Evolutionary conservation across 2,113 vertebrate genomes (phyloP), one percentile per base, ranked within the genome.

Genomic region (Pongo abelii): DNA sequence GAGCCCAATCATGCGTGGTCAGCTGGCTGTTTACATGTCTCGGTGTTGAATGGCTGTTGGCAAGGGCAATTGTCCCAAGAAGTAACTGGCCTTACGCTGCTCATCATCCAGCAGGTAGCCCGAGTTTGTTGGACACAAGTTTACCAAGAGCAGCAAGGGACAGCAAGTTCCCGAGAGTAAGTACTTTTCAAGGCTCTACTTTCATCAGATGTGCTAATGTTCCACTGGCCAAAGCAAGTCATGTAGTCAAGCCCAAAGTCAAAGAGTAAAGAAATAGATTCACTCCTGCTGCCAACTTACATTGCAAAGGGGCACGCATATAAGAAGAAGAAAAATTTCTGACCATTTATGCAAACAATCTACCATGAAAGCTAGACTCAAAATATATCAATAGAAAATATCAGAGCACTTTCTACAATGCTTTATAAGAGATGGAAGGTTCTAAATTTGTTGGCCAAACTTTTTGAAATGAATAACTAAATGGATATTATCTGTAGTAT

Each of bases 241-340:
- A 43, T 12, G 20, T 38, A 38, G 3, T 46, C 57, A 94, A 59
- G 59, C 57, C 23, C 69, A 78, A 92, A 85, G 55, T 89, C 38
- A 89, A 85, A 9, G 11, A 11, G 38, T 12, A 83, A 89, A 95
- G 55, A 81, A 81, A 46, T 0, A 48, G 32, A 89, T 30, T 6
- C 40, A 75, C 1, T 38, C 81, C 22, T 78, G 18, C 55, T 92
- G n/a, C 25, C 27, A 64, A 89, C 35, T 55, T 48, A 48, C 52
- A 40, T 69, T 14, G 40, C 6, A 61, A 92, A 86, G 13, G 20
- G 25, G 10, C 67, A 89, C 27, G 5, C 16, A 3, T 46, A 67
- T 30, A 78, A 70, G 27, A 70, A 96, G 81, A 72, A 96, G 81
- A 74, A 89, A 52, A 90, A 74, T 57, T 94, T 92, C 43, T 92